A percentile compares a stretch with the other conserved stretches of the same genome.
Conservation (phyloP, 1,140 invertebrate genomes). For the Sipha flava region DNA sequence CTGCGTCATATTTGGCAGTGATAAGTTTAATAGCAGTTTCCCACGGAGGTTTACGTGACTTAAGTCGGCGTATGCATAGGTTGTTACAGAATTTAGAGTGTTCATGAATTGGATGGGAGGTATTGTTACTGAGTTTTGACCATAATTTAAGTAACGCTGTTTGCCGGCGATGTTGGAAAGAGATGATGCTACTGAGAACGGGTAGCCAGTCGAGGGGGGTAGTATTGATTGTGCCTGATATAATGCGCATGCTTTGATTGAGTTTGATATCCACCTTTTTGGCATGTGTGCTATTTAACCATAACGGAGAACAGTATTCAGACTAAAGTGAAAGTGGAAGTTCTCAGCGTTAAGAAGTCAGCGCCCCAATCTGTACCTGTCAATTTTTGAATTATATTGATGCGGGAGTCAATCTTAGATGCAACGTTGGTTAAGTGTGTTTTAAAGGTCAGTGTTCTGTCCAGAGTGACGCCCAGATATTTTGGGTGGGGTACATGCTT, state of each 20-base stretch:
- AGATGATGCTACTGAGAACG: background rate
- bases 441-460: background rate
- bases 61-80: no score
- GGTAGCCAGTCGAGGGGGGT: background rate
- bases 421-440: background rate
- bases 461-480: background rate
- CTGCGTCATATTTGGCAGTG: no score
- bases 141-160: no score
- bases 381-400: background rate
- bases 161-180: no score
- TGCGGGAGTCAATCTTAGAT: background rate
- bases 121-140: no score
- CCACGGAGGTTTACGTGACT: no score
- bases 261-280: background rate
- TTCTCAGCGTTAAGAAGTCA: background rate
- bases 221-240: background rate
- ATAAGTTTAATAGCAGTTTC: no score
- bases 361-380: background rate
- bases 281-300: background rate
- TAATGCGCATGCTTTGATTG: background rate
- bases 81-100: no score
- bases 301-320: background rate
- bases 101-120: no score
- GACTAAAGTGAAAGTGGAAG: background rate
- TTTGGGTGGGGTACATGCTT: background rate